Evolutionary conservation across 2,113 vertebrate genomes (phyloP), one percentile per base, ranked within the genome.

Genomic region (Cinclus mexicanus): DNA sequence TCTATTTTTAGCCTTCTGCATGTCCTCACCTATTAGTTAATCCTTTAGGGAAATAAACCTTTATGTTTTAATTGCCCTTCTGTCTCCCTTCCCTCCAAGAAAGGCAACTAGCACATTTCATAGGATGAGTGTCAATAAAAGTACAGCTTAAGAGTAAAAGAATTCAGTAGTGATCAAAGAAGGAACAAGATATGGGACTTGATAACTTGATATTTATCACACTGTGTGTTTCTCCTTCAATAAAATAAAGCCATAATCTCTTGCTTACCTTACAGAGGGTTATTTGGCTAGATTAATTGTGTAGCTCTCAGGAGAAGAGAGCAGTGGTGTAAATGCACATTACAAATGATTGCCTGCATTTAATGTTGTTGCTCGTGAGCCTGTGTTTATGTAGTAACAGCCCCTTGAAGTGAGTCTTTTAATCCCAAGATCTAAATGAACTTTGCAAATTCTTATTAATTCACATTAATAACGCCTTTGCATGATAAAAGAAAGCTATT

Each of bases 381-480:
- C 0, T 25, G 26, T 75, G 52, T 83, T 76, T 14, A 41, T 22
- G 31, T 15, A 84, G 61, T n/a, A 67, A 52, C 56, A 81, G 44
- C n/a, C n/a, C 31, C 77, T 82, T 78, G 37, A 89, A 79, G 89
- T 6, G 44, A 94, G 70, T 46, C 41, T 85, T 92, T 92, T 82
- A 89, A 87, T 72, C 61, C n/a, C 41, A 44, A 83, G 17, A 71
- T 87, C 87, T 89, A 77, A 87, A 79, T 37, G 61, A 79, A 89
- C 53, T 75, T 79, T 46, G 20, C n/a, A 65, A 78, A 76, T 93
- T 92, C 74, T 84, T 71, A 82, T 84, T 94, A 94, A 64, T 49
- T 91, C 67, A 49, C 5, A 7, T 60, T 87, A 89, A 67, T 53
- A 89, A 70, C 63, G 37, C 24, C 21, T 9, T 56, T 46, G 37